These are phyloP conservation scores for Oscheius onirici DNA, from an alignment of 2,888 invertebrate species.

Conservation along the genomic window DNA sequence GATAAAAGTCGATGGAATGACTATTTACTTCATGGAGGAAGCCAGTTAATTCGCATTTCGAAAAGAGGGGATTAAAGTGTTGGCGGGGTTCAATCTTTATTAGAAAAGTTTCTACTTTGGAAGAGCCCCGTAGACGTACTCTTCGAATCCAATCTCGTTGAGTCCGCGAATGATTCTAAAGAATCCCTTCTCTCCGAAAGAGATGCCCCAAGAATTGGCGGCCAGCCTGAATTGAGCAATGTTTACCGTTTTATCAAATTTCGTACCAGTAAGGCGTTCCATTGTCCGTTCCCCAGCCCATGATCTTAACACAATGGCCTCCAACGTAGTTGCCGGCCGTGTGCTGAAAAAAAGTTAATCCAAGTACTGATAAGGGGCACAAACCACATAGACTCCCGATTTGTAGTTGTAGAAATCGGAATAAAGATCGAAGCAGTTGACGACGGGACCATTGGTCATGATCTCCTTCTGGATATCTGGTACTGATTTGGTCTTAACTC, in stretches of 20 bases:
- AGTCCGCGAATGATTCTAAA: neutral
- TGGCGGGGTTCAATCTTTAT: no score
- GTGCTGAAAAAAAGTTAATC: slow-evolving; percentile 77
- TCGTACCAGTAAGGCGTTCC: slow-evolving; percentile 82
- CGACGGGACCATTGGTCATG: neutral
- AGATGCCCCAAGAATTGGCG: neutral
- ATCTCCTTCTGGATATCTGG: neutral
- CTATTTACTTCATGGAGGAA: no score
- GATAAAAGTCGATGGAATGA: no score
- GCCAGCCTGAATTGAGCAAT: neutral
- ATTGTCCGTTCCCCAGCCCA: slow-evolving; percentile 82
- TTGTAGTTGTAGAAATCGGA: neutral
- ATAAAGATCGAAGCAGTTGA: neutral
- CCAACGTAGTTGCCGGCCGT: slow-evolving; percentile 80
- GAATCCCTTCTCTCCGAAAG: neutral
- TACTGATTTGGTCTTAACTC: neutral
- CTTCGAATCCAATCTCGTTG: neutral
- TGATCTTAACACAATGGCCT: slow-evolving; percentile 85
- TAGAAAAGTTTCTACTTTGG: neutral
- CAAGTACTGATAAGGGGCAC: no score
- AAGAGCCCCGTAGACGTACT: neutral
- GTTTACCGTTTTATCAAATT: no score
- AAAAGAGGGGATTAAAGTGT: no score
- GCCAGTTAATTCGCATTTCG: no score
- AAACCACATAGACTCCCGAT: neutral